These are phyloP conservation scores for Aspidoscelis tigris DNA, from an alignment of 2,113 vertebrate species.

Conservation along the genomic window DNA sequence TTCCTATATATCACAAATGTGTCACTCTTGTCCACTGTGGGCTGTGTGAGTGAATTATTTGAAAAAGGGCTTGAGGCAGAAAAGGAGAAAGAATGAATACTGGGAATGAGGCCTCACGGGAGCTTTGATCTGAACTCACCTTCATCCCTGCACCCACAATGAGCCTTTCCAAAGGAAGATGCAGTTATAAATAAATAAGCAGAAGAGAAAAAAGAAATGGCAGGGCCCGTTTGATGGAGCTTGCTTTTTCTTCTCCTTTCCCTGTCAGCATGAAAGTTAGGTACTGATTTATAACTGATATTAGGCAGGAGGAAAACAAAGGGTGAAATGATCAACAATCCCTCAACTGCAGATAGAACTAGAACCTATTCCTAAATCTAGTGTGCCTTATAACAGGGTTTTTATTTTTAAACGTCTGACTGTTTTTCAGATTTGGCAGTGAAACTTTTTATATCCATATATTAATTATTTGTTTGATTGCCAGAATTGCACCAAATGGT, in stretches of 20 bases:
- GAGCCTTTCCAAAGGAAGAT: slow-evolving; percentile 58
- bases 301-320: slow-evolving; percentile 34
- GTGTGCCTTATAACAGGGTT: background rate
- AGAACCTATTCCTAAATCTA: background rate
- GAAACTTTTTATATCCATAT: background rate
- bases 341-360: background rate
- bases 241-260: slow-evolving; percentile 25
- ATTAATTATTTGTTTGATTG: background rate
- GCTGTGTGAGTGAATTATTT: slow-evolving; percentile 26
- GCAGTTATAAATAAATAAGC: slow-evolving; percentile 63
- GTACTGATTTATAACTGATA: slow-evolving; percentile 56
- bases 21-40: slow-evolving; percentile 34
- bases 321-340: background rate
- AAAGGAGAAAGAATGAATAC: slow-evolving; percentile 34
- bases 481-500: too few species aligned
- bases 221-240: slow-evolving; percentile 38
- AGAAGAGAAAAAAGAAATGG: slow-evolving; percentile 42
- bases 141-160: slow-evolving; percentile 51
- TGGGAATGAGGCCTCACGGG: slow-evolving; percentile 41
- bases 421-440: background rate
- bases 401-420: background rate
- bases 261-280: slow-evolving; percentile 49
- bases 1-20: slow-evolving; percentile 27
- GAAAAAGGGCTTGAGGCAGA: slow-evolving; percentile 38
- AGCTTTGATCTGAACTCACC: slow-evolving; percentile 61